Evolutionary conservation across 2,113 vertebrate species (phyloP), one percentile per base, ranked within the genome.

Genomic region (Chroicocephalus ridibundus): DNA sequence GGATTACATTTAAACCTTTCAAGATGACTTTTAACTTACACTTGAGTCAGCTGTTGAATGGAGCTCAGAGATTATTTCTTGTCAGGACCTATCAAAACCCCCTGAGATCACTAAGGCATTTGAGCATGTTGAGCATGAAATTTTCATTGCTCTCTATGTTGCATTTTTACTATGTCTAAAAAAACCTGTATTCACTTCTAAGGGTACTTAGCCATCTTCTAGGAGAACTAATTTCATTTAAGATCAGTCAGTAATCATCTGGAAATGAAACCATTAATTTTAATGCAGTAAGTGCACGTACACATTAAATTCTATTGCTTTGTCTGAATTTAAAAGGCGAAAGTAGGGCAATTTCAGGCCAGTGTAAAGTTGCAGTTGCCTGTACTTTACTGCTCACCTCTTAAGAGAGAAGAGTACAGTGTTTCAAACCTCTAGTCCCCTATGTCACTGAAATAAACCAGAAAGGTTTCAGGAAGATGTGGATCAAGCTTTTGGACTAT

Each of bases 291-390:
- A 95, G 62, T 62, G 84, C 58, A 90, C 5, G 15, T 65, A 72
- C 36, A 31, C 75, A 77, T 95, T 86, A 96, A 94, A 95, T 95
- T 95, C 95, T 96, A 95, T 87, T 90, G 93, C 94, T 95, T 91
- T 87, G 62, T 87, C 71, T 94, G 74, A 89, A 85, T 90, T 90
- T 65, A 62, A 95, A 87, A 88, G 54, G 82, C 2, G 4, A 88
- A 92, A 70, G 49, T 24, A 80, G 82, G 80, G 51, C 62, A 88
- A 31, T 66, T 95, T 90, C 75, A 90, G 82, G 75, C 60, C 62
- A 88, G 18, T 25, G 58, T 65, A 82, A 93, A 94, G 42, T 74
- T 89, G 70, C 91, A 91, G 78, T 78, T 94, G 66, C 64, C 54
- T 91, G 29, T 49, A 77, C 77, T 88, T 89, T 80, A 89, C 57